Evolutionary conservation across 2,888 invertebrate genomes (phyloP).

Genomic region (Cryptus viduatorius): DNA sequence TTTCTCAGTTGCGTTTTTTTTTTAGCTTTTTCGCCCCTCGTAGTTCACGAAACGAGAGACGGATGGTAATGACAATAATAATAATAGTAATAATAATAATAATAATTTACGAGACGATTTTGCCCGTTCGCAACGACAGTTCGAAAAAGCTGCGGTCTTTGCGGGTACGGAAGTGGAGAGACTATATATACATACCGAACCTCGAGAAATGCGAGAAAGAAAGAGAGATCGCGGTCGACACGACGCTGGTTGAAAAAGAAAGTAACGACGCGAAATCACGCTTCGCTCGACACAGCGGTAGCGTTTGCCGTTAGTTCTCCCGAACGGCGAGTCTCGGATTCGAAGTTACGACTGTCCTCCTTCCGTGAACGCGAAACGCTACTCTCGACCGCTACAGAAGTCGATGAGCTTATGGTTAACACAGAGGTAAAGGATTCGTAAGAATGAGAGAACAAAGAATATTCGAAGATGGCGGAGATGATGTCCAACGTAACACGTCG

Average conservation of each 20-base stretch:
- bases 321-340: conserved; percentile 7
- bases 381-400: too few species aligned
- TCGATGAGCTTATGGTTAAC: too few species aligned
- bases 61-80: conserved; percentile 59
- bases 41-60: conserved; percentile 20
- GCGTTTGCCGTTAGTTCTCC: not conserved
- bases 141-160: conserved; percentile 29
- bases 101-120: conserved; percentile 62
- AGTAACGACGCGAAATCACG: conserved; percentile 62
- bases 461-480: too few species aligned
- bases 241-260: conserved; percentile 34
- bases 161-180: conserved; percentile 22
- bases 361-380: not conserved
- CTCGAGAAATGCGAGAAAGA: not conserved
- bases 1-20: not conserved
- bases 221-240: not conserved
- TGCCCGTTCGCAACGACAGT: conserved; percentile 3
- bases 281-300: conserved; percentile 15
- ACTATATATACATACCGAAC: not conserved
- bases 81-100: conserved; percentile 37
- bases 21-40: not conserved
- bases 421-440: too few species aligned
- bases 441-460: too few species aligned
- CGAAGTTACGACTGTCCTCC: conserved; percentile 39
- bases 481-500: too few species aligned